Evolutionary conservation across 1,140 invertebrate species (phyloP).

Genomic region (Gonatopus flavifemur): DNA sequence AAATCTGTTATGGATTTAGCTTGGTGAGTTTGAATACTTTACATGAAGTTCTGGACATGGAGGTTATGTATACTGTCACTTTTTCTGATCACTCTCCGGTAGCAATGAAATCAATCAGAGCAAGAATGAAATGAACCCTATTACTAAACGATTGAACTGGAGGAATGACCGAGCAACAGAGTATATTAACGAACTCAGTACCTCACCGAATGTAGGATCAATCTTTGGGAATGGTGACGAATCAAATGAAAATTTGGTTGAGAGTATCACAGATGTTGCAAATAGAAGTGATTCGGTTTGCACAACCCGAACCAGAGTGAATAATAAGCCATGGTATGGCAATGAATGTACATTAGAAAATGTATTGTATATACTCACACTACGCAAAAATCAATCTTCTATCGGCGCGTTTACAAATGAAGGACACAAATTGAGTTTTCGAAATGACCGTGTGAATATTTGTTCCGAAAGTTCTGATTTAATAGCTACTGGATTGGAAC

Average conservation of each 20-base stretch:
- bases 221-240: no score
- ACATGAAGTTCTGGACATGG: no score
- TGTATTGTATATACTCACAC: slow-evolving; percentile 22
- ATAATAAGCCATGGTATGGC: slow-evolving; percentile 17
- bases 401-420: slow-evolving; percentile 19
- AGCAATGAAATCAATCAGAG: no score
- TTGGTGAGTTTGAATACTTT: no score
- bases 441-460: slow-evolving; percentile 14
- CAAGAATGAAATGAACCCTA: no score
- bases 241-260: slow-evolving; percentile 25
- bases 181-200: no score
- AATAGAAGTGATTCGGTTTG: slow-evolving; percentile 17
- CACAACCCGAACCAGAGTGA: slow-evolving; percentile 15
- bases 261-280: slow-evolving; percentile 13
- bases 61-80: no score
- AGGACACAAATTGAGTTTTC: slow-evolving; percentile 18
- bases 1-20: no score
- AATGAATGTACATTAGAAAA: slow-evolving; percentile 11
- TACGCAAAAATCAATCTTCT: slow-evolving; percentile 32
- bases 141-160: no score
- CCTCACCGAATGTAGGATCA: no score
- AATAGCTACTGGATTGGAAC: slow-evolving; percentile 14
- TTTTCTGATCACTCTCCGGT: no score
- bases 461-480: slow-evolving; percentile 12
- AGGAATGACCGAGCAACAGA: no score